Percentiles rank a stretch among this genome's conserved stretches.
phyloP scores from a whole-genome alignment of 2,888 invertebrate genomes.

The Chalcosyrphus nemorum region DNA sequence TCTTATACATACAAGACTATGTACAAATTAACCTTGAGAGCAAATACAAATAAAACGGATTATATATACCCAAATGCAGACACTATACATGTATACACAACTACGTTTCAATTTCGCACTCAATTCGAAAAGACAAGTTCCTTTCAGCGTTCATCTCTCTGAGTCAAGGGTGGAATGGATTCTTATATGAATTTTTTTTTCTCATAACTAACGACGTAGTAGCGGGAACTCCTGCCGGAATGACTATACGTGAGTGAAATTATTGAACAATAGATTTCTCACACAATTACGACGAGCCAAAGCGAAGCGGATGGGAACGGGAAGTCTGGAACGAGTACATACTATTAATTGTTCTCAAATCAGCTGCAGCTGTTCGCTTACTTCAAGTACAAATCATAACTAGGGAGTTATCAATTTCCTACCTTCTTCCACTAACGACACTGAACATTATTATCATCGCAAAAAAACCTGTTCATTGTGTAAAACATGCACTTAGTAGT shows the following conservation, averaged over 20 bases:
- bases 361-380: constrained; percentile 25
- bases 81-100: background rate
- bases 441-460: background rate
- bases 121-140: constrained; percentile 9
- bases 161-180: constrained; percentile 37
- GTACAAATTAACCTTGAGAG: constrained; percentile 23
- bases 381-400: background rate
- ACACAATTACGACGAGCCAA: background rate
- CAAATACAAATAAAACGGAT: constrained; percentile 2
- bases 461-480: background rate
- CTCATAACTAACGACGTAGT: background rate
- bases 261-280: constrained; percentile 8
- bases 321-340: constrained; percentile 2
- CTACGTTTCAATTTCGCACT: constrained; percentile 19
- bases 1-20: background rate
- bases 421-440: background rate
- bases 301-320: background rate
- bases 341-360: constrained; percentile 64
- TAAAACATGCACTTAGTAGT: background rate
- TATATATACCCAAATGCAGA: constrained; percentile 5
- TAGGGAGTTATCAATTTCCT: too few species aligned
- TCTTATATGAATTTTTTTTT: background rate
- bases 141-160: constrained; percentile 30
- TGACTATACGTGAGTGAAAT: constrained; percentile 3
- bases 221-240: background rate